Evolutionary conservation across 2,113 vertebrate genomes (phyloP).

Genomic region (Galeopterus variegatus): DNA sequence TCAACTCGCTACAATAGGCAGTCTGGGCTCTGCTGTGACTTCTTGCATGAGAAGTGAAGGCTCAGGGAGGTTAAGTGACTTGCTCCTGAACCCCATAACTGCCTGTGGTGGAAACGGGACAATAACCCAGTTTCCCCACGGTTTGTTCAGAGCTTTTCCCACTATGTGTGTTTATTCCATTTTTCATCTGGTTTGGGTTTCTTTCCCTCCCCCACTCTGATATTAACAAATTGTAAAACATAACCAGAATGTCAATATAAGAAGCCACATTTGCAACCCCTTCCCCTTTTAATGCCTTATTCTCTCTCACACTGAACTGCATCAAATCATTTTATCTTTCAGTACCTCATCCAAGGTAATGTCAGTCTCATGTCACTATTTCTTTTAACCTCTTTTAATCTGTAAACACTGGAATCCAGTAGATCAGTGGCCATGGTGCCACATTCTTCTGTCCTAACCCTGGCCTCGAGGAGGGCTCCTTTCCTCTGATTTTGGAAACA

Average conservation of each 20-base stretch:
- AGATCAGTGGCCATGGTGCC: background rate
- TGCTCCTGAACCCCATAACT: background rate
- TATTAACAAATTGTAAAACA: conserved; percentile 64
- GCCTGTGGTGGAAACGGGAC: background rate
- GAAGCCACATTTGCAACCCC: background rate
- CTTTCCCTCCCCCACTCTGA: background rate
- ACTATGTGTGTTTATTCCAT: background rate
- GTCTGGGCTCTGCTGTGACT: background rate
- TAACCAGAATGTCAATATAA: background rate
- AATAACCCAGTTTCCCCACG: background rate
- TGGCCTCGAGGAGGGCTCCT: background rate
- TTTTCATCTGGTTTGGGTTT: conserved; percentile 76
- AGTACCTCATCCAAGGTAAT: background rate
- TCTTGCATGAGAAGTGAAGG: background rate
- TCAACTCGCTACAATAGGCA: background rate
- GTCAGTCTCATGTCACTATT: background rate
- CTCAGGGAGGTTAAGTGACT: background rate
- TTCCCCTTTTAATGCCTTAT: background rate
- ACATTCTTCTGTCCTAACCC: background rate
- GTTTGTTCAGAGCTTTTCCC: background rate
- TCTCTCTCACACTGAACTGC: background rate
- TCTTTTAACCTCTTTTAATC: background rate
- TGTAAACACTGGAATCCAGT: background rate
- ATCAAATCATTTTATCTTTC: background rate
- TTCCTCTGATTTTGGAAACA: background rate